Evolutionary conservation across 2,797 vertebrate genomes (phyloP).

Genomic region (Dendrocincla fuliginosa): DNA sequence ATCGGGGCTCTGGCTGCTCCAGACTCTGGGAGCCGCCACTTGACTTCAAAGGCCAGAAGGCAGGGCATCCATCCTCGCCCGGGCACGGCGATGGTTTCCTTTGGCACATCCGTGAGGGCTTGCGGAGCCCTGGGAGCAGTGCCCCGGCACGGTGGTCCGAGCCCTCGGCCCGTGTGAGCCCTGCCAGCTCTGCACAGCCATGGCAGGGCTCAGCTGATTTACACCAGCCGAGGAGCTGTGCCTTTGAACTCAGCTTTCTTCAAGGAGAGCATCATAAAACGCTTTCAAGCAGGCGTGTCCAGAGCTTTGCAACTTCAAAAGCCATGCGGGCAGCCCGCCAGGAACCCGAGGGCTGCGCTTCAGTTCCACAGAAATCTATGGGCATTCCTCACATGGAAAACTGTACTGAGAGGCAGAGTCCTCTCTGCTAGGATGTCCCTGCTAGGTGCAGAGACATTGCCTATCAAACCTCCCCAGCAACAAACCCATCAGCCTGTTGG

Average conservation of each 20-base stretch:
- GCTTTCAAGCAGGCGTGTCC: conserved; percentile 18
- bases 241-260: conserved; percentile 28
- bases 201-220: conserved; percentile 12
- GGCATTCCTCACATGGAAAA: conserved; percentile 32
- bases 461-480: not conserved
- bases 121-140: rapidly evolving
- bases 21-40: rapidly evolving
- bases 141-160: not conserved
- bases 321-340: not conserved
- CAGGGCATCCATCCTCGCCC: not conserved
- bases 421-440: not conserved
- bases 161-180: not conserved
- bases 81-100: not conserved
- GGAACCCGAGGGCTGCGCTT: not conserved
- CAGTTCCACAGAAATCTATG: not conserved
- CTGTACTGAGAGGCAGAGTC: not conserved
- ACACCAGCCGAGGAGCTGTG: not conserved
- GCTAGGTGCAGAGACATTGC: not conserved
- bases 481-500: not conserved
- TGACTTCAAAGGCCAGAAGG: not conserved
- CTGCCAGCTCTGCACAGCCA: not conserved
- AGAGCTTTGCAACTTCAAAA: conserved; percentile 45
- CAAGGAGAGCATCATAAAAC: not conserved
- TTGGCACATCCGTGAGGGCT: not conserved
- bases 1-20: not conserved